Conservation (phyloP, 2,888 invertebrate species). For the Ephialtes manifestator region DNA sequence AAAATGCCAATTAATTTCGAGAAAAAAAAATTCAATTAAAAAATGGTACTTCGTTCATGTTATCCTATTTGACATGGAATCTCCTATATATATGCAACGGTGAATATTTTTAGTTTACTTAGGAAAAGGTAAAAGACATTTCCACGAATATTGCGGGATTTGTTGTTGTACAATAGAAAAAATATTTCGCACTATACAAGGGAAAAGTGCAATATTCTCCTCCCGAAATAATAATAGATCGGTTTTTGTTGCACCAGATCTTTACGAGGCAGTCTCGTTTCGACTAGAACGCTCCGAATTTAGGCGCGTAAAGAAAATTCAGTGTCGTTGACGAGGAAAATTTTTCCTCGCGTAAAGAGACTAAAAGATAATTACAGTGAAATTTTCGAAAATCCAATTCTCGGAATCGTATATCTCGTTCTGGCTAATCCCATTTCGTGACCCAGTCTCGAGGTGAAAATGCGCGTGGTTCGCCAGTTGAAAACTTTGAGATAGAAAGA, state of each 20-base stretch:
- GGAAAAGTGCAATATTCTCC: neutral
- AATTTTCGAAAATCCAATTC: conserved; percentile 72
- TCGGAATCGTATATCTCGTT: conserved; percentile 53
- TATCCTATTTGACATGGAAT: neutral
- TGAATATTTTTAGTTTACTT: neutral
- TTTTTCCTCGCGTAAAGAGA: conserved; percentile 46
- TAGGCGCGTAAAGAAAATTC: conserved; percentile 8
- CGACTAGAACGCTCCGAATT: conserved; percentile 15
- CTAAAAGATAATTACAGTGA: conserved; percentile 66
- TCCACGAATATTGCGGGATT: conserved; percentile 57
- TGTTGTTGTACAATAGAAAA: neutral
- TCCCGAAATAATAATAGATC: conserved; percentile 35
- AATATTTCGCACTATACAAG: neutral
- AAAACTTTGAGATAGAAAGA: conserved; percentile 31
- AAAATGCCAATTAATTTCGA: too few relatives aligned
- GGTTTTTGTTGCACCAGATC: conserved; percentile 66
- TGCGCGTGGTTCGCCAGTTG: conserved; percentile 17
- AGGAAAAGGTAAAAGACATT: conserved; percentile 55
- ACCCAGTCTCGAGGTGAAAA: conserved; percentile 41
- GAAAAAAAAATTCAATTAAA: neutral
- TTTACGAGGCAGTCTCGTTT: conserved; percentile 63
- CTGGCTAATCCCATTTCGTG: conserved; percentile 70
- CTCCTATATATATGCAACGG: neutral
- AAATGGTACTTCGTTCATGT: too few relatives aligned
- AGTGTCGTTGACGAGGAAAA: neutral